A percentile compares a stretch with the other conserved stretches of the same genome.
Evolutionary conservation across 2,113 vertebrate genomes (phyloP).

Genomic region (Tupaia tana): DNA sequence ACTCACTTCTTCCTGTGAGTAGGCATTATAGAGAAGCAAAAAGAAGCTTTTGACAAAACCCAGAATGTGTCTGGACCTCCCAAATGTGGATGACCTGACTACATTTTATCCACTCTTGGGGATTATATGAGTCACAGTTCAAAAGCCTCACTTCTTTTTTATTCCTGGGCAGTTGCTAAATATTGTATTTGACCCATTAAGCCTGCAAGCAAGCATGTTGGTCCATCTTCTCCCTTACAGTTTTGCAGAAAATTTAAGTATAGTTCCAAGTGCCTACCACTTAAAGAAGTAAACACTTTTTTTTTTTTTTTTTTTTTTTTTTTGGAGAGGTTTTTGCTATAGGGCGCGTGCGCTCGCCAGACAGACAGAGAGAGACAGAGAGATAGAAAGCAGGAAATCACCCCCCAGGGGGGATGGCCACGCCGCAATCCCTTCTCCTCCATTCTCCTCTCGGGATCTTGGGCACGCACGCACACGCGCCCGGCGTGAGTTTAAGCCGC

Average conservation of each 20-base stretch:
- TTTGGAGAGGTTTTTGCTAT: too few relatives aligned
- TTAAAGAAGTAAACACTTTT: conserved; percentile 4
- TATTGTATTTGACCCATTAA: background rate
- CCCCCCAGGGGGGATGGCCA: too few relatives aligned
- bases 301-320: too few relatives aligned
- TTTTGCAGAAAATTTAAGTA: conserved; percentile 8
- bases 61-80: background rate
- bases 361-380: too few relatives aligned
- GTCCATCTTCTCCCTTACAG: background rate
- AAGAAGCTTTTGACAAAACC: background rate
- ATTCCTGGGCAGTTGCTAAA: background rate
- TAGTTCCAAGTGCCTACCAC: background rate
- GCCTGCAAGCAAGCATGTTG: background rate
- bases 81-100: background rate
- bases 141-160: background rate
- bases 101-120: background rate
- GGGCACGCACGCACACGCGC: too few relatives aligned
- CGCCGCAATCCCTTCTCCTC: too few relatives aligned
- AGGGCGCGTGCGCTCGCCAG: too few relatives aligned
- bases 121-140: background rate
- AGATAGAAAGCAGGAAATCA: too few relatives aligned
- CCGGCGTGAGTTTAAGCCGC: too few relatives aligned
- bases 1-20: background rate
- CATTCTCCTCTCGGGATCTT: too few relatives aligned
- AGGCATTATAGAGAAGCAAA: background rate